Evolutionary conservation across 2,888 invertebrate genomes (phyloP).

Genomic region (Spilarctia lutea): DNA sequence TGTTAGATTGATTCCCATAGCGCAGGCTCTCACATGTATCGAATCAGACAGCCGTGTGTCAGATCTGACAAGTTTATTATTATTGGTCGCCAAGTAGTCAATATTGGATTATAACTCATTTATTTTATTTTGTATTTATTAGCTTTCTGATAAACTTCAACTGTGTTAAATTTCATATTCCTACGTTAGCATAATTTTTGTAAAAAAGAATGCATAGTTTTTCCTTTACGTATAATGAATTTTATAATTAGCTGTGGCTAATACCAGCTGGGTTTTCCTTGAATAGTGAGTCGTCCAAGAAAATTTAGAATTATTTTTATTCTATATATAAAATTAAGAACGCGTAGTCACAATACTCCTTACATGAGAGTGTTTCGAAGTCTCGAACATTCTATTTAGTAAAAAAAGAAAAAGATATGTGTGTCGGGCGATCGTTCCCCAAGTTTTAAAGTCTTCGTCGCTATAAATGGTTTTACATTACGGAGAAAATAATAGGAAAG

Average conservation of each 20-base stretch:
- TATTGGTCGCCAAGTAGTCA: too few species aligned
- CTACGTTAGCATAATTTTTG: too few species aligned
- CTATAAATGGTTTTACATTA: conserved; percentile 13
- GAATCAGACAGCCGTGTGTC: not conserved
- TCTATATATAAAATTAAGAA: not conserved
- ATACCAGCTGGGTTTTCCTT: too few species aligned
- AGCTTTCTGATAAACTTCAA: too few species aligned
- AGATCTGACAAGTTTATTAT: too few species aligned
- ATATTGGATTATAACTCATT: too few species aligned
- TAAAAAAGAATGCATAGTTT: too few species aligned
- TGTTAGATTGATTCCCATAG: not conserved
- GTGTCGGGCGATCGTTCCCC: conserved; percentile 31
- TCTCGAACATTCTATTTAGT: conserved; percentile 32
- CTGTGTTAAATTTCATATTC: too few species aligned
- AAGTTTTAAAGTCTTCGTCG: conserved; percentile 30
- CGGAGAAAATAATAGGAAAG: conserved; percentile 15
- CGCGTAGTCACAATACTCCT: conserved; percentile 17
- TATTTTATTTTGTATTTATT: too few species aligned
- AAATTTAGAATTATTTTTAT: not conserved
- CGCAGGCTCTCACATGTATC: not conserved
- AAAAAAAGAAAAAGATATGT: conserved; percentile 29
- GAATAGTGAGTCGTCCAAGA: too few species aligned
- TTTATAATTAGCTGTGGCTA: too few species aligned
- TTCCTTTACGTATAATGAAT: too few species aligned
- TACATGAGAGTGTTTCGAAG: conserved; percentile 33